A percentile compares a stretch with the other conserved stretches of the same genome.
Conservation (phyloP, 1,140 invertebrate genomes). For the Papilio machaon region DNA sequence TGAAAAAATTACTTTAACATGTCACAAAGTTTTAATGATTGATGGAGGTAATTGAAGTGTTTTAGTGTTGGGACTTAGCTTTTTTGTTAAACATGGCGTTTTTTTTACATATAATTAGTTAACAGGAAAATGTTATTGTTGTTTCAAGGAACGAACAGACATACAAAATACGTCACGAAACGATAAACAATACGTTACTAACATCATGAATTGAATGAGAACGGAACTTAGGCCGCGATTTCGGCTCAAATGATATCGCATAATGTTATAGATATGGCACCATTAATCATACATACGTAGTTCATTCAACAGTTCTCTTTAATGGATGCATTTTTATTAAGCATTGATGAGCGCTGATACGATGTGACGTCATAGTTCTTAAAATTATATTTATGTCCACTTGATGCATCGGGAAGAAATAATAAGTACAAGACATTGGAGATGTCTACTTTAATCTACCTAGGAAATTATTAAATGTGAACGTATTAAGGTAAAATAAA, state of each 20-base stretch:
- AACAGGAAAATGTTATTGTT: conserved; percentile 23
- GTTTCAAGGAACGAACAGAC: not conserved
- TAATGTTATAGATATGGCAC: conserved; percentile 6
- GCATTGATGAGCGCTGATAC: not conserved
- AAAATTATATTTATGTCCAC: not conserved
- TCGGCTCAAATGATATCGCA: conserved; percentile 20
- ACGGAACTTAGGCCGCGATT: conserved; percentile 21
- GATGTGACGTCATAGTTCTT: not conserved
- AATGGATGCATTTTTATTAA: conserved; percentile 18
- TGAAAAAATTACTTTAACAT: too few species aligned
- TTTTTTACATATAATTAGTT: not conserved
- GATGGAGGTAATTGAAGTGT: too few species aligned
- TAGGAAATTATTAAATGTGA: not conserved
- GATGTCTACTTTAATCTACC: too few species aligned
- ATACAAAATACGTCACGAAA: conserved; percentile 23
- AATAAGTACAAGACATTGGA: too few species aligned
- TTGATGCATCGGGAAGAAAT: too few species aligned
- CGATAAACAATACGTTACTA: conserved; percentile 25
- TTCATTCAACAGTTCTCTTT: conserved; percentile 20
- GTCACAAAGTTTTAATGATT: too few species aligned
- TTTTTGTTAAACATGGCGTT: not conserved
- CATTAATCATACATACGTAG: conserved; percentile 8
- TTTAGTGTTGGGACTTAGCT: not conserved
- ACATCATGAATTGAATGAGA: conserved; percentile 19
- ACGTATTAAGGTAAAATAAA: not conserved